Evolutionary conservation across 2,888 invertebrate species (phyloP).

Genomic region (Iphiclides podalirius): DNA sequence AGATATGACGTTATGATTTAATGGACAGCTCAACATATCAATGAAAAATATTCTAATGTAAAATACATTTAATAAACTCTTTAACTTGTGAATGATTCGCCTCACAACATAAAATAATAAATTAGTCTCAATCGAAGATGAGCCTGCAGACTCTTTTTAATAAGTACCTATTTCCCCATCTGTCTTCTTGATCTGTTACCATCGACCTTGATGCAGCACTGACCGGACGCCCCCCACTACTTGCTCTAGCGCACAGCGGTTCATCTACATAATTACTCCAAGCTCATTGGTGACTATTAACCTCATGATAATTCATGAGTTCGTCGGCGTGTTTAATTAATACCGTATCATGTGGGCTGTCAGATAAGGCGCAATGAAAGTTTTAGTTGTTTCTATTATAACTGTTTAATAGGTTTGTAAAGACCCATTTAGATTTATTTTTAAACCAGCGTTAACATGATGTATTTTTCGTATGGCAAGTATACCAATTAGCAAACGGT

Average conservation of each 20-base stretch:
- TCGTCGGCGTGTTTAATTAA: slow-evolving; percentile 66
- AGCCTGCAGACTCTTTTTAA: no score
- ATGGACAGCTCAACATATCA: no score
- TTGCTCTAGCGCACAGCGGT: slow-evolving; percentile 54
- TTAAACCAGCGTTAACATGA: no score
- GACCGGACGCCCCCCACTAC: slow-evolving; percentile 38
- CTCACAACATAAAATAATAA: no score
- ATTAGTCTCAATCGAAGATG: no score
- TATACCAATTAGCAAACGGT: no score
- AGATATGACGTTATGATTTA: no score
- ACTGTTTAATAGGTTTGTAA: neutral
- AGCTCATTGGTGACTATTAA: slow-evolving; percentile 79
- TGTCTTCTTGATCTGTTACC: slow-evolving; percentile 35
- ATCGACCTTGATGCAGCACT: slow-evolving; percentile 27
- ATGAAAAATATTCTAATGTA: no score
- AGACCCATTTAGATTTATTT: neutral
- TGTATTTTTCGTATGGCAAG: no score
- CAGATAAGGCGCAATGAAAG: slow-evolving; percentile 69
- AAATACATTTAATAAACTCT: no score
- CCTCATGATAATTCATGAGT: slow-evolving; percentile 74
- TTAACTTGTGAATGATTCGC: no score
- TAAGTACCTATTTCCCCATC: no score
- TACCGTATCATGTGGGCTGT: slow-evolving; percentile 73
- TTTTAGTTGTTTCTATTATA: slow-evolving; percentile 35
- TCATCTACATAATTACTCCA: slow-evolving; percentile 78